These are phyloP conservation scores for Perognathus longimembris DNA, from an alignment of 2,113 vertebrate genomes.

Conservation along the genomic window DNA sequence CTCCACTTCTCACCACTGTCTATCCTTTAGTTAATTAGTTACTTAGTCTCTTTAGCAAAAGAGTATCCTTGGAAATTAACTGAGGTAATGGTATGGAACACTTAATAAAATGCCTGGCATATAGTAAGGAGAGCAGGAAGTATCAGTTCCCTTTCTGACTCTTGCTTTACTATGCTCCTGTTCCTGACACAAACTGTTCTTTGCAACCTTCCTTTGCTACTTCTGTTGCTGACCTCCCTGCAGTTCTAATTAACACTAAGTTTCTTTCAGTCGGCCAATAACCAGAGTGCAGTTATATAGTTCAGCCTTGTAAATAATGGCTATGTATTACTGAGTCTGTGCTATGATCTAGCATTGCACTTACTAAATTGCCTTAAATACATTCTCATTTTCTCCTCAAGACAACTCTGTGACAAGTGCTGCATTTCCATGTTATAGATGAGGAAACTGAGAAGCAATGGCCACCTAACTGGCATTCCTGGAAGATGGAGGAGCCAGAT, in stretches of 20 bases:
- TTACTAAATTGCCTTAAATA: not conserved
- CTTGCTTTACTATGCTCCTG: not conserved
- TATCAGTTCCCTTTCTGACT: not conserved
- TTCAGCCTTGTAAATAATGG: not conserved
- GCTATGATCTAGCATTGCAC: not conserved
- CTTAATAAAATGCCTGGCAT: conserved; percentile 40
- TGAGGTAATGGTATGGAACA: not conserved
- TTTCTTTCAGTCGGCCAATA: conserved; percentile 11
- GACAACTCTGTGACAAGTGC: not conserved
- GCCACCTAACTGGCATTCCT: not conserved
- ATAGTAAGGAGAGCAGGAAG: not conserved
- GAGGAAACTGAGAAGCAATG: not conserved
- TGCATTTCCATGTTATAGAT: not conserved
- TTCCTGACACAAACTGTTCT: not conserved
- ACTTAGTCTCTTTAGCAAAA: conserved; percentile 13
- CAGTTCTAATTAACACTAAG: not conserved
- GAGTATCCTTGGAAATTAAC: conserved; percentile 15
- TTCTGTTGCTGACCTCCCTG: not conserved
- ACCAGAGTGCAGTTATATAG: not conserved
- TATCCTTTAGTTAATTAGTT: conserved; percentile 14
- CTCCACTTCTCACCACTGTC: not conserved
- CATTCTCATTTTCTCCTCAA: not conserved
- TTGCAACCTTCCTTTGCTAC: not conserved
- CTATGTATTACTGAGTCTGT: not conserved
- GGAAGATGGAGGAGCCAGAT: not conserved